Evolutionary conservation across 92 coral and sea anemone species (phyloP), one percentile per base, ranked within the genome.

Genomic region (Nematostella vectensis): DNA sequence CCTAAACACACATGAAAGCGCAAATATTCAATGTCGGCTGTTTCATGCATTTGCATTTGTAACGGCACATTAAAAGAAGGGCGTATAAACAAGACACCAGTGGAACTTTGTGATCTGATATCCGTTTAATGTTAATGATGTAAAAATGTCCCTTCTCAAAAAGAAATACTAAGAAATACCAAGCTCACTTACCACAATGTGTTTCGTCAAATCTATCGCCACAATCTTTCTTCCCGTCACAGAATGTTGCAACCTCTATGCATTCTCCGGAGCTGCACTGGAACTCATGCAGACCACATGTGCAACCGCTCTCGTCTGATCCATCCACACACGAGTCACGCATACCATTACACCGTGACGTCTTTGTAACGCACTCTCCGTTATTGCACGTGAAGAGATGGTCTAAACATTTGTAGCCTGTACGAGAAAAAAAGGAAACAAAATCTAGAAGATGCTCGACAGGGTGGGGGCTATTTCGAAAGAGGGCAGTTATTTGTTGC

Each of bases 221-320:
- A 33, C 89, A 82, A 54, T 76, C 61, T 21, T 44, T 39, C 17
- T 29, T 36, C 30, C 54, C 71, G 30, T 82, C 40, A 63, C 89
- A 82, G 26, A 76, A 30, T 29, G 59, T 59, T 10, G 25, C 39
- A 11, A 59, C 48, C 19, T 71, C 55, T 39, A 76, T 37, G 33
- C 89, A 82, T 31, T 67, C 38, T 1, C 67, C 71, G 25, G 50
- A 55, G 4, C 61, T 28, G 43, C 89, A 82, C 19, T 47, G 47
- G 43, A 76, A 82, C 57, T 82, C 68, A 23, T 52, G 58, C 27
- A 71, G 31, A 43, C 59, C 19, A 38, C 89, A 82, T 22, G 30
- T 39, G 26, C 89, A 82, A 48, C 54, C 58, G 11, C 20, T 18
- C 39, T 82, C 89, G 48, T 82, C 83, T 30, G 83, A 76, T 4